phyloP scores from a whole-genome alignment of 1,140 invertebrate genomes.

The Rhyzopertha dominica region DNA sequence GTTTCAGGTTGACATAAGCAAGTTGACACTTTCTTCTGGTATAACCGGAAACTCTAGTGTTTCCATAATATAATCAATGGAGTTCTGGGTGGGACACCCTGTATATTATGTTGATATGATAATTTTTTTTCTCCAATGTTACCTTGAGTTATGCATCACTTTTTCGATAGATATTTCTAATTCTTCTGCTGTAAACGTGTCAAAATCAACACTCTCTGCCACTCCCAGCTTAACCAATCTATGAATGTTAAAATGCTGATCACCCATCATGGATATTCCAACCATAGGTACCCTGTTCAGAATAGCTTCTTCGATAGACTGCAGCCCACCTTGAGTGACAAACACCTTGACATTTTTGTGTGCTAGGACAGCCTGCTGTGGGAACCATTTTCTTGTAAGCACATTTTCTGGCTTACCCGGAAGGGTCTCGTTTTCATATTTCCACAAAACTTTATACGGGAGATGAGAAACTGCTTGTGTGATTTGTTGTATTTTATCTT shows the following conservation, averaged over 20 bases:
- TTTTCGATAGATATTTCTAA: conserved; percentile 15
- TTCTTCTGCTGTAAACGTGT: conserved; percentile 14
- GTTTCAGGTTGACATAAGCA: too few species aligned
- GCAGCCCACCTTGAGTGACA: conserved; percentile 49
- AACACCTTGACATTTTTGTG: conserved; percentile 45
- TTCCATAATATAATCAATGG: too few species aligned
- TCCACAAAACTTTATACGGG: too few species aligned
- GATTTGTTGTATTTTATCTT: conserved; percentile 46
- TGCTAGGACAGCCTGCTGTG: conserved; percentile 51
- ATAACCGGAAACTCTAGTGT: too few species aligned
- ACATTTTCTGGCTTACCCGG: conserved; percentile 55
- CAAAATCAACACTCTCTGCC: conserved; percentile 18
- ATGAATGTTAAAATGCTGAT: conserved; percentile 35
- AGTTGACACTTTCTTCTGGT: too few species aligned
- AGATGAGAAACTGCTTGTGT: conserved; percentile 48
- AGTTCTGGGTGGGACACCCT: too few species aligned
- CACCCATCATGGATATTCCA: conserved; percentile 40
- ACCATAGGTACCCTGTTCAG: conserved; percentile 50
- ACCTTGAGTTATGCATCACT: conserved; percentile 21
- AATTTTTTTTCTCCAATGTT: too few species aligned
- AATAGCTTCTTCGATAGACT: conserved; percentile 47
- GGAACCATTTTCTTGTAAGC: conserved; percentile 58
- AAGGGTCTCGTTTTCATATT: conserved; percentile 48
- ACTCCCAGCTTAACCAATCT: conserved; percentile 23
- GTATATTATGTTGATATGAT: too few species aligned